Conservation (phyloP, 1,140 invertebrate species). For the Listronotus bonariensis region DNA sequence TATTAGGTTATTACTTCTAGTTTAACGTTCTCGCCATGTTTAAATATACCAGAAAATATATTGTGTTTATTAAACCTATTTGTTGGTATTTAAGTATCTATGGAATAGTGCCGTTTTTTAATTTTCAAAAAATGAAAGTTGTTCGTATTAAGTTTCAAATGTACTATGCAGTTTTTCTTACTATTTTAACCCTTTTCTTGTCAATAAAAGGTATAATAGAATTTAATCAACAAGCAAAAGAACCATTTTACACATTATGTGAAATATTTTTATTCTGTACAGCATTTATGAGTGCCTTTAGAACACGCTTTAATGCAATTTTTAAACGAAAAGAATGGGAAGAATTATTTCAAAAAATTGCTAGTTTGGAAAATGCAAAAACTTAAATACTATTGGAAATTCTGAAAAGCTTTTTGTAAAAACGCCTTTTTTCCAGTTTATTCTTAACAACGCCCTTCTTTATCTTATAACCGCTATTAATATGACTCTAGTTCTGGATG, state of each 20-base stretch:
- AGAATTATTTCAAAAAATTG: neutral
- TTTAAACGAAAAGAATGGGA: slow-evolving; percentile 2
- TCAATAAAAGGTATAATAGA: neutral
- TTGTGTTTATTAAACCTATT: neutral
- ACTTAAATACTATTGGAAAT: neutral
- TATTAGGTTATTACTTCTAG: neutral
- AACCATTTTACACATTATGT: neutral
- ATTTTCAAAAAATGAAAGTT: neutral
- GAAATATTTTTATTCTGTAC: neutral
- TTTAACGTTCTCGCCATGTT: too few species aligned
- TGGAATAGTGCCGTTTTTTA: neutral
- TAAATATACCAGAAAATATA: neutral
- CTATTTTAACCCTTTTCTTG: neutral
- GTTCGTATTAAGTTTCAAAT: slow-evolving; percentile 1
- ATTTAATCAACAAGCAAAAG: neutral
- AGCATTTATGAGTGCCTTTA: neutral
- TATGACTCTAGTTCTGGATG: neutral
- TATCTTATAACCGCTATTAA: neutral
- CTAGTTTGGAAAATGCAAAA: neutral
- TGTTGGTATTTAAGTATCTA: neutral
- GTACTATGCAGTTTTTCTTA: neutral
- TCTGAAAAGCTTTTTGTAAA: neutral
- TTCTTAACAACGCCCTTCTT: neutral
- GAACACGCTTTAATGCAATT: neutral
- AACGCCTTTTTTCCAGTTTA: neutral